Evolutionary conservation across 2,113 vertebrate species (phyloP), one percentile per base, ranked within the genome.

Genomic region (Dasypus novemcinctus): DNA sequence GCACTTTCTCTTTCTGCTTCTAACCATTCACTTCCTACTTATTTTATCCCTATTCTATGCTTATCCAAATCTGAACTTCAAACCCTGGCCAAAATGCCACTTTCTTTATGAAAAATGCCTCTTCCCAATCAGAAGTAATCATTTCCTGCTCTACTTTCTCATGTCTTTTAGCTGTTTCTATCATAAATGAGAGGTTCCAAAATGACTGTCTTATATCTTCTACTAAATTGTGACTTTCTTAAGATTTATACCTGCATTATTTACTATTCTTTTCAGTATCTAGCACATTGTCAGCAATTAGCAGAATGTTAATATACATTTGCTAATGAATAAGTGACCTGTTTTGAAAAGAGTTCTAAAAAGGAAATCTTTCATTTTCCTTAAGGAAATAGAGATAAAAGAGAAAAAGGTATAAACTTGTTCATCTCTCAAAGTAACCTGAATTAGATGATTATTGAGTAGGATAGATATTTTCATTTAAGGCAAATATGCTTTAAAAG

Each of bases 201-300:
- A 87, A 33, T 54, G 75, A 87, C 49, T 52, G 2, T 85, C 36
- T 84, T 41, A 71, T 59, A 38, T 95, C 88, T 87, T 33, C 20
- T 66, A 43, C 69, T 95, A 71, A 86, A 41, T 33, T 49, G 2
- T 41, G 93, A 80, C 83, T 72, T 7, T 0, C 59, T 95, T 86
- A 43, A 7, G 71, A 25, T 69, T 41, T 59, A 0, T 8, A 52
- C 12, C 68, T 90, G 20, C 12, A 90, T 72, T 82, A n/a, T 25
- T 12, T 94, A 27, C 89, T 94, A 11, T 64, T 8, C 49, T 46
- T 87, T 84, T 87, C 64, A 75, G 63, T 66, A 13, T 72, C 95
- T 97, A 49, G 57, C 96, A 97, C 63, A 81, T 27, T 90, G 83
- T 88, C 81, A 90, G 66, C 69, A 72, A 64, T 74, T 86, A 92